A percentile compares a stretch with the other conserved stretches of the same genome.
phyloP scores from a whole-genome alignment of 2,888 invertebrate genomes.

The Synergus gifuensis region DNA sequence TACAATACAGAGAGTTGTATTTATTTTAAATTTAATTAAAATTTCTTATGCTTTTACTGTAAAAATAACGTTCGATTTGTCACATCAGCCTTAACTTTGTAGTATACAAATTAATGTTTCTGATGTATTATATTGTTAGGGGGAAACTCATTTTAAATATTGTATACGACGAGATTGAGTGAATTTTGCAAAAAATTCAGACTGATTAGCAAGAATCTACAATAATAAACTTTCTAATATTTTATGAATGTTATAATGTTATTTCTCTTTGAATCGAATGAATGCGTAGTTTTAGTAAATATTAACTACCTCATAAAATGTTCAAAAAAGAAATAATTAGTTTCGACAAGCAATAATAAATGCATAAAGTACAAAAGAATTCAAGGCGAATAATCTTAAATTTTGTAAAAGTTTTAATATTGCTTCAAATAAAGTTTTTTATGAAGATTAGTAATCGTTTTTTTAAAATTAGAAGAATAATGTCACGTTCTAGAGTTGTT shows the following conservation, averaged over 20 bases:
- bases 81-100: neutral
- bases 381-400: neutral
- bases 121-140: neutral
- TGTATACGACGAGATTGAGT: neutral
- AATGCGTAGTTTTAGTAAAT: neutral
- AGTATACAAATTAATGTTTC: neutral
- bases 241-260: neutral
- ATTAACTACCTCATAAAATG: slow-evolving; percentile 3
- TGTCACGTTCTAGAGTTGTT: too few species aligned
- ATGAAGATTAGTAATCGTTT: neutral
- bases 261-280: neutral
- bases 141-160: neutral
- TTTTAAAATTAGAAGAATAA: neutral
- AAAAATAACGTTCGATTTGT: neutral
- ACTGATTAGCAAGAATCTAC: slow-evolving; percentile 13
- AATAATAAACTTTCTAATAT: neutral
- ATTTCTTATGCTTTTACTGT: too few species aligned
- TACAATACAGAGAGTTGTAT: too few species aligned
- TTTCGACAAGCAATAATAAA: slow-evolving; percentile 10
- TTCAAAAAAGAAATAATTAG: neutral
- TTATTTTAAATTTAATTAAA: too few species aligned
- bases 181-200: neutral
- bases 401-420: neutral
- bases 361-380: neutral
- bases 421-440: neutral